Base-by-base conservation (phyloP, 2,888 invertebrate genomes). In the Volucella bombylans region DNA sequence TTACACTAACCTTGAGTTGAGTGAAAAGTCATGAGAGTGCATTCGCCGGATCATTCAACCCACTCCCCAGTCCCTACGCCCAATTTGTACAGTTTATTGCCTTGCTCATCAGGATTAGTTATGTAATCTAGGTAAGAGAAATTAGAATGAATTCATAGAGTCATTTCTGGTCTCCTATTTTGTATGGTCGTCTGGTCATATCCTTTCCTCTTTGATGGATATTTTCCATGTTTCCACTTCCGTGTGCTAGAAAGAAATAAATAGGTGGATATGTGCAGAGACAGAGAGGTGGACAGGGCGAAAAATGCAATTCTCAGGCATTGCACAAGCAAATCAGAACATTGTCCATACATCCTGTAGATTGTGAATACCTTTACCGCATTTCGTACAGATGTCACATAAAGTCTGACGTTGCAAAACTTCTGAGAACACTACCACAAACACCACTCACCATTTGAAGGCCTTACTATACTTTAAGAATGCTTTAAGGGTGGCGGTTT, bases 281-380 rank as follows among this genome's bases (percentile, higher is more conserved):
- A 2, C 0, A 31, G 31, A 31, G 31, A 31, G 31, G 1, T 31
- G 4, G 31, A n/a, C 65, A 39, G 8, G 52, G 55, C 57, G 31
- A 69, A 67, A 52, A 55, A 52, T 39, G 43, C 49, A 49, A 74
- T 72, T 82, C 49, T 69, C 76, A 62, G 69, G 69, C 80, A 82
- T 52, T 71, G 82, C 82, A 82, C 65, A 82, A 82, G 76, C 76
- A 71, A 72, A 77, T 82, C 77, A 72, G 72, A 55, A 82, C 67
- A 67, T 72, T 82, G 72, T 77, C 77, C 82, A 72, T 77, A 82
- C 65, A 72, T 76, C 76, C 76, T 64, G 69, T 45, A 52, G 45
- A 41, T 77, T 67, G 71, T 55, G 12, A n/a, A 15, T 50, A 38
- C 38, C 39, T 71, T 23, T 49, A 39, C 18, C 55, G 55, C 54